Conservation (phyloP, 92 coral and sea anemone species). For the Siderastrea radians region DNA sequence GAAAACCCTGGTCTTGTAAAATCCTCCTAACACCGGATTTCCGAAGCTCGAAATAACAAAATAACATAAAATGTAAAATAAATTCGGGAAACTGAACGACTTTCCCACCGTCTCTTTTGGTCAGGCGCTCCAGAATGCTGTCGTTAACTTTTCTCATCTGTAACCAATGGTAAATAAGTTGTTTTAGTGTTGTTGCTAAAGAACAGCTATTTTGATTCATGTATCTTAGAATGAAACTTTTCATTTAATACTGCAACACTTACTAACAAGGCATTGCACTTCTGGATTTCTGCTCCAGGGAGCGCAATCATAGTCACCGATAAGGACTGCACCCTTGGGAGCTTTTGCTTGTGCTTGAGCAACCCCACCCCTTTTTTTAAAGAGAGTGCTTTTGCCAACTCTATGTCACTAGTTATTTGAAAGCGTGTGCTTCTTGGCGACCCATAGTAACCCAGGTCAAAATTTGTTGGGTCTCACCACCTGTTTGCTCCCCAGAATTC, state of each 20-base stretch:
- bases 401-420: background rate
- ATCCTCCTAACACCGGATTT: too few species aligned
- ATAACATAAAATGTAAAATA: too few species aligned
- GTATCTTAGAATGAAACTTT: background rate
- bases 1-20: too few species aligned
- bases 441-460: background rate
- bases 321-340: background rate
- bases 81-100: background rate
- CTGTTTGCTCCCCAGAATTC: too few species aligned
- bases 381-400: background rate
- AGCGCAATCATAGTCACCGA: background rate
- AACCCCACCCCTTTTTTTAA: background rate
- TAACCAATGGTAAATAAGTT: background rate
- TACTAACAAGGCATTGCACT: background rate
- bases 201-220: slow-evolving; percentile 2
- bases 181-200: background rate
- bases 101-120: background rate
- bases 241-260: background rate
- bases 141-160: background rate
- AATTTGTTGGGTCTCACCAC: too few species aligned
- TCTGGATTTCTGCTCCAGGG: background rate
- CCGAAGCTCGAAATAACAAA: too few species aligned
- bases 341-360: background rate
- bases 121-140: background rate
- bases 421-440: background rate